A percentile compares a stretch with the other conserved stretches of the same genome.
Evolutionary conservation across 2,888 invertebrate genomes (phyloP).

Genomic region (Dendrolimus pini): DNA sequence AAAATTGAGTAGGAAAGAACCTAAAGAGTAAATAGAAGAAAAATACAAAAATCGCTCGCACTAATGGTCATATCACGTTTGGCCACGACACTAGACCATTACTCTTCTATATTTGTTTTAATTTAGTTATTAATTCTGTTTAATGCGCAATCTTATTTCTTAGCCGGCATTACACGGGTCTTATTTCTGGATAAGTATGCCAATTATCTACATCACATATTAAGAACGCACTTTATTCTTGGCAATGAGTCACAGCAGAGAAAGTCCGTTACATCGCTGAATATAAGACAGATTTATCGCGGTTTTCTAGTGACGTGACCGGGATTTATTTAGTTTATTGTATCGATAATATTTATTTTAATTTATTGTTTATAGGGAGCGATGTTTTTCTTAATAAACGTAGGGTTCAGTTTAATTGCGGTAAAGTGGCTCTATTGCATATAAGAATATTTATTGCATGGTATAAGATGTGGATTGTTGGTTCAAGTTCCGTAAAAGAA

Average conservation of each 20-base stretch:
- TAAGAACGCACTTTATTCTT: conserved; percentile 68
- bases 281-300: conserved; percentile 76
- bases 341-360: background rate
- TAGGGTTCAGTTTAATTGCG: too few species aligned
- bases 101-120: background rate
- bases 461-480: too few species aligned
- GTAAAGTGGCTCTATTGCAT: too few species aligned
- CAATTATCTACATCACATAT: conserved; percentile 72
- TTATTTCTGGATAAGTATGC: conserved; percentile 64
- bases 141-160: conserved; percentile 15
- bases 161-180: conserved; percentile 36
- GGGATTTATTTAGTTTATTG: background rate
- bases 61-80: too few species aligned
- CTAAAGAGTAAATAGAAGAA: too few species aligned
- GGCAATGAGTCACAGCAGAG: conserved; percentile 68
- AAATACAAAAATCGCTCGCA: too few species aligned
- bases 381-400: too few species aligned
- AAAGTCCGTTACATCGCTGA: conserved; percentile 75
- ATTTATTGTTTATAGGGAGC: too few species aligned
- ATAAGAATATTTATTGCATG: too few species aligned
- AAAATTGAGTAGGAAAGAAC: too few species aligned
- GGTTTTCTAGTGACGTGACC: conserved; percentile 44
- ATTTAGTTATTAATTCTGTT: conserved; percentile 4
- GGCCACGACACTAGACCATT: too few species aligned
- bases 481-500: too few species aligned